Base-by-base conservation (phyloP, 2,797 vertebrate species). In the Merluccius polli region DNA sequence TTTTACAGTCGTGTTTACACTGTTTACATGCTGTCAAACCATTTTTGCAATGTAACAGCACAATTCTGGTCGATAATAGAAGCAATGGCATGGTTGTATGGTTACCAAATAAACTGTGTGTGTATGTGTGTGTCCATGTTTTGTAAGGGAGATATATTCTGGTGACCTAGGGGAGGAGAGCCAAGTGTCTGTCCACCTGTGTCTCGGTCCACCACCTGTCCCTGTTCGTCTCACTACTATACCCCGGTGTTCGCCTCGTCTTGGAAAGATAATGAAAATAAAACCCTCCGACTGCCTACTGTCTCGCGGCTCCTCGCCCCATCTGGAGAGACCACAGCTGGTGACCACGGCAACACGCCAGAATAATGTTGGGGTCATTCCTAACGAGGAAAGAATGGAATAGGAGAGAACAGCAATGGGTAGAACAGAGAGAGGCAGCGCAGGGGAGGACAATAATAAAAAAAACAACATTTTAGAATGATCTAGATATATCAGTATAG, bases 291-390 rank as follows among this genome's bases (percentile, higher is more conserved):
- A 65, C n/a, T 24, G 1, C n/a, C n/a, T 52, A 21, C 29, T 68
- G 29, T 67, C 29, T 72, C 32, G 48, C 77, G 73, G 72, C 44
- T 76, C 69, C 2, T 1, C 1, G 7, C 6, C 69, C 73, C 63
- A 75, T 80, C 52, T 83, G 69, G 75, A 78, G 67, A 44, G 44
- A 48, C 79, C 74, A 71, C 73, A 76, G 75, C 78, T 76, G 77
- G 65, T 73, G 69, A 65, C 27, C 59, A 67, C 32, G 24, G 79
- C 10, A 86, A 59, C 67, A 27, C 63, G 74, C 79, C 77, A 79
- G 77, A 79, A 74, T 21, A 1, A 5, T 48, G n/a, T 48, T 6
- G 16, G 44, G 15, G 16, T 48, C 44, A 13, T 48, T 48, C 12
- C 15, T 48, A 48, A 82, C 71, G 71, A 65, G 71, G 67, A 76